Base-by-base conservation (phyloP, 1,140 invertebrate genomes). In the Lordiphosa mommai region DNA sequence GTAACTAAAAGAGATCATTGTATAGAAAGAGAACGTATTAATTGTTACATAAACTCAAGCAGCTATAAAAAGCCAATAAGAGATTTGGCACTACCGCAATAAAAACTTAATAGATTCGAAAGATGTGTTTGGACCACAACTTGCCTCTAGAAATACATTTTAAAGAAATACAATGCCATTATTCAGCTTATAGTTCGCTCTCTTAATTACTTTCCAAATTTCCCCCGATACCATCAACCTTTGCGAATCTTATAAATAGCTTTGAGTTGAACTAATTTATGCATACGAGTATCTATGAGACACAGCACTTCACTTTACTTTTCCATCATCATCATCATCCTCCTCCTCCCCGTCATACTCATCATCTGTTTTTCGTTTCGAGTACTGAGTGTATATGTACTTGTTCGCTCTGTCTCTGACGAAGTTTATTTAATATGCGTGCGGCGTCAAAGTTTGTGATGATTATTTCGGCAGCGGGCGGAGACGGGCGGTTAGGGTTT, bases 351-450 rank as follows among this genome's bases (percentile, higher is more conserved):
- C 23, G 23, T 27, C 23, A 27, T 23, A 4, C 20, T 27, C 23
- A 27, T 27, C 23, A 27, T 27, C 23, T 27, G 23, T 27, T 27
- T 27, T 27, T 27, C 23, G 23, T 27, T 7, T 27, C 23, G 23
- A 27, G 23, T 27, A 27, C 23, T 27, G 23, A 27, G 23, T 27
- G 23, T 27, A 7, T 27, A 7, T 27, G 23, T 27, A 27, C 36
- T 12, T 13, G 16, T 20, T 23, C 32, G 27, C 10, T 30, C 34
- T 55, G 48, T 50, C 34, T 36, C 14, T 47, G 32, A 46, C 53
- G 50, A 66, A 70, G 77, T 76, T 82, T 77, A 84, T 82, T 82
- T 84, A 84, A 84, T 84, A 82, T 82, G 77, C 77, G 79, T 85
- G 77, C 68, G 67, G 77, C 77, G 68, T 82, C 77, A 82, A 84